Conservation (phyloP, 2,797 vertebrate species). For the Lerista edwardsae region DNA sequence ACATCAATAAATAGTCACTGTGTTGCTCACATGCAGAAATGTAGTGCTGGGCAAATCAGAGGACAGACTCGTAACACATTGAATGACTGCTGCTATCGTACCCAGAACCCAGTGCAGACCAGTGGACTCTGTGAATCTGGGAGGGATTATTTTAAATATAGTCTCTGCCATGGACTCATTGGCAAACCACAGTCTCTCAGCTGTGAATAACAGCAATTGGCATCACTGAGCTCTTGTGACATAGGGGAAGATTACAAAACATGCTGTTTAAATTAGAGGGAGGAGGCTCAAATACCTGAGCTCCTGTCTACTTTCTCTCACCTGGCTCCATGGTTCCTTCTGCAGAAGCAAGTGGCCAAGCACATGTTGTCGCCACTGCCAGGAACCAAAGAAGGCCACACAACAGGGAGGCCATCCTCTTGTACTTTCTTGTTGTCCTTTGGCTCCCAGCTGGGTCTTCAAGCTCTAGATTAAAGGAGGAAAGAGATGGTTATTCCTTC, state of each 20-base stretch:
- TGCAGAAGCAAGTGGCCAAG: conserved; percentile 28
- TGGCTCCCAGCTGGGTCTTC: neutral
- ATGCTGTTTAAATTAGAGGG: neutral
- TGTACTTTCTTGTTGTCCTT: neutral
- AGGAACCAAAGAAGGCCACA: conserved; percentile 54
- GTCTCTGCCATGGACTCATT: neutral
- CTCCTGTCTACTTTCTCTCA: neutral
- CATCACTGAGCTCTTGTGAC: neutral
- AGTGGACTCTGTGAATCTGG: neutral
- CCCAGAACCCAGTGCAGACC: neutral
- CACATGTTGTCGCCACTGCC: conserved; percentile 22
- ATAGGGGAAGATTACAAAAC: neutral
- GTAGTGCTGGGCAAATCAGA: neutral
- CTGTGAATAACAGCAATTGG: neutral
- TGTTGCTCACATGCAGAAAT: neutral
- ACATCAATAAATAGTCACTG: neutral
- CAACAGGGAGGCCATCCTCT: conserved; percentile 58
- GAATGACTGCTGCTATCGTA: neutral
- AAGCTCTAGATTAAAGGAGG: neutral
- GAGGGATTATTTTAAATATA: neutral
- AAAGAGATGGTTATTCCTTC: neutral
- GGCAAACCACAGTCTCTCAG: neutral
- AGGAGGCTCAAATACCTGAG: neutral
- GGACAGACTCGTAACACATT: neutral
- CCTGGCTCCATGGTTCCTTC: conserved; percentile 59